phyloP scores from a whole-genome alignment of 2,113 vertebrate genomes.

The Phylloscopus whistleri region DNA sequence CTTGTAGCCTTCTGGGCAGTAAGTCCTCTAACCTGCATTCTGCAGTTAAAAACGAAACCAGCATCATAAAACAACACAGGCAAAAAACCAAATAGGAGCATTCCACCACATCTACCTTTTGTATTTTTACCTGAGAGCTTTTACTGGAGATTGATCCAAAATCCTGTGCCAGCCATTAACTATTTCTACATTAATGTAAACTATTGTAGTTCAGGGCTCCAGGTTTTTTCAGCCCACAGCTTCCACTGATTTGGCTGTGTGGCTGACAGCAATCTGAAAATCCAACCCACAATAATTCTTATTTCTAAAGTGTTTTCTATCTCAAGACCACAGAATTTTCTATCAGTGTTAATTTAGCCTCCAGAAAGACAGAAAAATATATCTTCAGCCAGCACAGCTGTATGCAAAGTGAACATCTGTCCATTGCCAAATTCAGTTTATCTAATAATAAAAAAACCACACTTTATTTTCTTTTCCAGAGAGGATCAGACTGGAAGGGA shows the following conservation, averaged over 20 bases:
- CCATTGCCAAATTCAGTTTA: constrained; percentile 58
- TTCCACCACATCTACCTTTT: neutral
- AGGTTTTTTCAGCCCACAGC: neutral
- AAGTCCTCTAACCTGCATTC: neutral
- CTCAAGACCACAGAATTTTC: constrained; percentile 31
- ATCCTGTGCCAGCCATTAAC: neutral
- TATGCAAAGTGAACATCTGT: constrained; percentile 69
- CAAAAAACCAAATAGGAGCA: neutral
- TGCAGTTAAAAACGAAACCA: neutral
- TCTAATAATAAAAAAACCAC: neutral
- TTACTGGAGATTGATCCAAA: neutral
- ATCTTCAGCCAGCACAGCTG: constrained; percentile 65
- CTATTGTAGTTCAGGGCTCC: neutral
- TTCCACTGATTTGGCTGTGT: neutral
- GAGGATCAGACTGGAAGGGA: constrained; percentile 20
- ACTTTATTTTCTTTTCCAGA: constrained; percentile 33
- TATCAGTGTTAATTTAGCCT: constrained; percentile 19
- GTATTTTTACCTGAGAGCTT: neutral
- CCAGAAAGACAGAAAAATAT: constrained; percentile 30
- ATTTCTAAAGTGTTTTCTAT: constrained; percentile 22
- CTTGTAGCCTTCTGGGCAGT: neutral
- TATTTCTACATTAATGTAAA: neutral
- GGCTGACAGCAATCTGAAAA: constrained; percentile 23
- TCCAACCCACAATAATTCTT: neutral
- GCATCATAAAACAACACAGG: neutral